phyloP scores from a whole-genome alignment of 2,113 vertebrate species.

The Bos indicus region DNA sequence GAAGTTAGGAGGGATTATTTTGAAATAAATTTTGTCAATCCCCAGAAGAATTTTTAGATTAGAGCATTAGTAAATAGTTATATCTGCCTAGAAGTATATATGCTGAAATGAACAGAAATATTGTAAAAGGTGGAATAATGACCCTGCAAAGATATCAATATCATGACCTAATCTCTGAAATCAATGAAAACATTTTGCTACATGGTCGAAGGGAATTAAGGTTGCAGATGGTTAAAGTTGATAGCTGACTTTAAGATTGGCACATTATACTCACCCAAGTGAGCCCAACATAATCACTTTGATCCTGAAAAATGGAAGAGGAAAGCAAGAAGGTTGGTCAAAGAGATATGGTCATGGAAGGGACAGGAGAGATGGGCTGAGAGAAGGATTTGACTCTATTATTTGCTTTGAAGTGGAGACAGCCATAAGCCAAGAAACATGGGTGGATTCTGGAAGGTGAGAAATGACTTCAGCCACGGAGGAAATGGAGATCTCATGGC shows the following conservation, averaged over 20 bases:
- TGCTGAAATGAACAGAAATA: neutral
- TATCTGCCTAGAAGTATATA: neutral
- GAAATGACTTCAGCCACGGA: neutral
- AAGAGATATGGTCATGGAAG: neutral
- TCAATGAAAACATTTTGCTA: neutral
- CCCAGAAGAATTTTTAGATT: neutral
- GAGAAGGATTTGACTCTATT: neutral
- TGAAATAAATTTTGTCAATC: neutral
- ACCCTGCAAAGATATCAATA: neutral
- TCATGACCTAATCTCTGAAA: neutral
- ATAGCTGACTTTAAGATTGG: neutral
- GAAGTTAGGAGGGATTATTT: neutral
- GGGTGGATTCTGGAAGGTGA: neutral
- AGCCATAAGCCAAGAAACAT: neutral
- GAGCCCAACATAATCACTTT: neutral
- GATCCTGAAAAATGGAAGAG: neutral
- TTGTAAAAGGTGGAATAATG: neutral
- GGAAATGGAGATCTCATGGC: neutral
- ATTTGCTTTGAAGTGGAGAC: neutral
- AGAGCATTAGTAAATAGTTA: neutral
- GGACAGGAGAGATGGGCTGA: neutral
- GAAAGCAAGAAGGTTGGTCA: neutral
- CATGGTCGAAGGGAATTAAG: neutral
- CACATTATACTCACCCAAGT: neutral
- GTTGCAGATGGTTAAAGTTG: neutral